A percentile compares a stretch with the other conserved stretches of the same genome.
phyloP scores from a whole-genome alignment of 1,140 invertebrate genomes.

The Drosophila ercepeae region DNA sequence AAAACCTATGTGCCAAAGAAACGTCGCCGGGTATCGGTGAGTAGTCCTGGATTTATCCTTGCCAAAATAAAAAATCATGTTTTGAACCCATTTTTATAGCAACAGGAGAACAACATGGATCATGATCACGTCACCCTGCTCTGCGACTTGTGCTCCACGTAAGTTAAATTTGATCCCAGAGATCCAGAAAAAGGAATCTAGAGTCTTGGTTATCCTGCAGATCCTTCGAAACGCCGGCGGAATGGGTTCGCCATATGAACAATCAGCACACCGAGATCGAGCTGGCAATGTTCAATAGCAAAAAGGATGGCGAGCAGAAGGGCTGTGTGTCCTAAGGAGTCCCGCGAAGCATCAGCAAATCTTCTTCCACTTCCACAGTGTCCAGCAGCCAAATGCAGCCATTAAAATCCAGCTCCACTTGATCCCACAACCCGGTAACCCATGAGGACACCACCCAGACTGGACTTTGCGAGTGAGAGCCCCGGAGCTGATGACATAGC shows the following conservation, averaged over 20 bases:
- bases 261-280: slow-evolving; percentile 92
- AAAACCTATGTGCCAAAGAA: slow-evolving; percentile 85
- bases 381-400: slow-evolving; percentile 50
- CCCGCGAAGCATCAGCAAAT: slow-evolving; percentile 17
- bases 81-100: slow-evolving; percentile 42
- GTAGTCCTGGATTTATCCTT: slow-evolving; percentile 15
- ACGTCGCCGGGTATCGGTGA: slow-evolving; percentile 85
- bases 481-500: slow-evolving; percentile 35
- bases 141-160: slow-evolving; percentile 92
- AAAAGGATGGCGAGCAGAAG: slow-evolving; percentile 79
- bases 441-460: slow-evolving; percentile 30
- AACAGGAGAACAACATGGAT: slow-evolving; percentile 80
- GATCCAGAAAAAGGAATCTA: not conserved
- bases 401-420: slow-evolving; percentile 41
- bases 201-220: slow-evolving; percentile 18
- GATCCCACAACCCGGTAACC: slow-evolving; percentile 3
- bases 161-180: slow-evolving; percentile 47
- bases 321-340: slow-evolving; percentile 68
- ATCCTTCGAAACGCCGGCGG: slow-evolving; percentile 90
- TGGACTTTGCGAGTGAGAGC: not conserved
- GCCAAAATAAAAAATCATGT: not conserved
- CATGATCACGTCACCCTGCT: slow-evolving; percentile 81
- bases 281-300: slow-evolving; percentile 91
- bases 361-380: slow-evolving; percentile 40
- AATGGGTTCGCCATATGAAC: slow-evolving; percentile 93